Evolutionary conservation across 2,113 vertebrate species (phyloP), one percentile per base, ranked within the genome.

Genomic region (Amblyornis subalaris): DNA sequence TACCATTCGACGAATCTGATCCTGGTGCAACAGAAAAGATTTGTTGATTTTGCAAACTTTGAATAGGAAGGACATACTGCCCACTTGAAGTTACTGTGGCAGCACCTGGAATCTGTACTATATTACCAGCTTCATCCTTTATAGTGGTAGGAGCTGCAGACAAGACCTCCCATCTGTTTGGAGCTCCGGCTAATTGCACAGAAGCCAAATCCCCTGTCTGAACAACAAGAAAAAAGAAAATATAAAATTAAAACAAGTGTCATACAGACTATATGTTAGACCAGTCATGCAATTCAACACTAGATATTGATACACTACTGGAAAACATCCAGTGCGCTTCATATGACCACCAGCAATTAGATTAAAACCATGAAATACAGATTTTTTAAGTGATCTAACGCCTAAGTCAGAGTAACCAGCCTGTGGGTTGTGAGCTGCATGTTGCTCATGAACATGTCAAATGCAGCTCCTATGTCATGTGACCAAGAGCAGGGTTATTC

Each of bases 41-140:
- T 96, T 99, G 98, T 94, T 99, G 99, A 98, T 98, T 99, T 97
- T 99, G 99, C 97, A 99, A 97, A 98, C 98, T 99, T 97, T 99
- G 99, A 96, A 99, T 98, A 96, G 99, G 99, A 98, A 99, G 98
- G 97, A 99, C 98, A 97, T 99, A 99, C 98, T 99, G 99, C 98
- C 99, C 99, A 96, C 99, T 99, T 82, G 99, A 99, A 87, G 99
- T 99, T 96, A 99, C 98, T 93, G 99, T 98, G 95, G 99, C 98
- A 96, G 98, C 98, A 97, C 98, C 98, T 96, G 99, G 98, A 97
- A 99, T 99, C 91, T 99, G 99, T 92, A 99, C 98, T 98, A 99
- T 98, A 97, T 98, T 98, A 97, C 98, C 98, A 94, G 98, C 98
- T 97, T 99, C 99, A 93, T 99, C 99, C 98, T 99, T 99, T 97